Evolutionary conservation across 2,113 vertebrate species (phyloP).

Genomic region (Steatornis caripensis): DNA sequence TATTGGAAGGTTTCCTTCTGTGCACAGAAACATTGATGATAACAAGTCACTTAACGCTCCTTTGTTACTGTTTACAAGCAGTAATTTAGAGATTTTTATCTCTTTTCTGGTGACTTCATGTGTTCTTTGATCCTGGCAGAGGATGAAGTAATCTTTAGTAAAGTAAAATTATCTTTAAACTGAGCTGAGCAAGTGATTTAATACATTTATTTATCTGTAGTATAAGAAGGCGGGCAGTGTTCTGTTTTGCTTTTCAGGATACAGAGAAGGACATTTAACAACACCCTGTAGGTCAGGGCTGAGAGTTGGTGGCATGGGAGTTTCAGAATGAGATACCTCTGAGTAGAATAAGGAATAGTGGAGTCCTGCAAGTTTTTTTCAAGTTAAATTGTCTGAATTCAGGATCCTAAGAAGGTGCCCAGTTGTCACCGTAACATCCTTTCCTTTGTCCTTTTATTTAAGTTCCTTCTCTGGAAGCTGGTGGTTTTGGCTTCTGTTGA

Average conservation of each 20-base stretch:
- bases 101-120: not conserved
- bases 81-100: not conserved
- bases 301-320: not conserved
- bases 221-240: not conserved
- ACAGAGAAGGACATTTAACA: not conserved
- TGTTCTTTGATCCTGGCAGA: not conserved
- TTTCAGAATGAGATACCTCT: not conserved
- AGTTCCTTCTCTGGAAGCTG: conserved; percentile 79
- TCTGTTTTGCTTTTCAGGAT: not conserved
- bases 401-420: not conserved
- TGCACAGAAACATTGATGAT: not conserved
- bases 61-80: not conserved
- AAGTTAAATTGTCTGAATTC: not conserved
- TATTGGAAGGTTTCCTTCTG: not conserved
- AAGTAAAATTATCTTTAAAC: not conserved
- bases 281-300: not conserved
- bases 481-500: conserved; percentile 86
- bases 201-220: not conserved
- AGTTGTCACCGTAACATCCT: not conserved
- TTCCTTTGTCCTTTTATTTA: not conserved
- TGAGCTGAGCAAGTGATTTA: not conserved
- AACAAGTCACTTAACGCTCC: not conserved
- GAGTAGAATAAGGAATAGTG: not conserved
- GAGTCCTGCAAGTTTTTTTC: not conserved
- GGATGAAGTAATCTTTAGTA: not conserved